These are phyloP conservation scores for Elymnias hypermnestra DNA, from an alignment of 1,140 invertebrate species.

Conservation along the genomic window DNA sequence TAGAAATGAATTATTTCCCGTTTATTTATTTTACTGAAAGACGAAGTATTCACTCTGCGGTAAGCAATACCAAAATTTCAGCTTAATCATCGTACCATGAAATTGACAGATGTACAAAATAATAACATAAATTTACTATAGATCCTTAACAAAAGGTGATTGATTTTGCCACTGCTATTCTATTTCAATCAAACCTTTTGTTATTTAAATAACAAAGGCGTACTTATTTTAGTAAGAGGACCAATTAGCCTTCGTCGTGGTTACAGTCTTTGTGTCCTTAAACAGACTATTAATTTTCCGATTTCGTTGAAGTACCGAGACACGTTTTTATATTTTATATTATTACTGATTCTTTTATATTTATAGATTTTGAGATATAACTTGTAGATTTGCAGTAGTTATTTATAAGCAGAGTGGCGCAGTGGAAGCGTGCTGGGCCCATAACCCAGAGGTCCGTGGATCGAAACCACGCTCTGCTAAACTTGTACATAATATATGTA, in stretches of 20 bases:
- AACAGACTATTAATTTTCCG: no score
- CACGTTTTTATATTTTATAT: no score
- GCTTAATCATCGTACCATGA: conserved; percentile 6
- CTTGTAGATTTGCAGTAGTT: no score
- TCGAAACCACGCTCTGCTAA: conserved; percentile 39
- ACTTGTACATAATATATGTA: no score
- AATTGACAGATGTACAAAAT: conserved; percentile 17
- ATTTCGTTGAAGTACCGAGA: no score
- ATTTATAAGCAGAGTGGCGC: conserved; percentile 38
- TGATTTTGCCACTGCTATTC: conserved; percentile 6
- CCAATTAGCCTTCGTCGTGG: conserved; percentile 1
- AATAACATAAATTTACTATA: conserved; percentile 11
- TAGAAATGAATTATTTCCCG: no score
- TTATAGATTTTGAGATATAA: no score
- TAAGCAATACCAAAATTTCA: conserved; percentile 2
- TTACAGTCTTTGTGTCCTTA: background rate
- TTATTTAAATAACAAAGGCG: conserved; percentile 5
- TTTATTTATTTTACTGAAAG: background rate
- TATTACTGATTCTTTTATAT: no score
- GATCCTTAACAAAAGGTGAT: conserved; percentile 7
- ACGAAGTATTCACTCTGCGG: conserved; percentile 10
- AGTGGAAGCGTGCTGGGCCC: conserved; percentile 39
- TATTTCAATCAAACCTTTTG: conserved; percentile 6
- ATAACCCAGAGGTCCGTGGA: conserved; percentile 38
- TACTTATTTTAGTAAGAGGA: conserved; percentile 1